Evolutionary conservation across 2,797 vertebrate genomes (phyloP).

Genomic region (Paedocypris micromegethes): DNA sequence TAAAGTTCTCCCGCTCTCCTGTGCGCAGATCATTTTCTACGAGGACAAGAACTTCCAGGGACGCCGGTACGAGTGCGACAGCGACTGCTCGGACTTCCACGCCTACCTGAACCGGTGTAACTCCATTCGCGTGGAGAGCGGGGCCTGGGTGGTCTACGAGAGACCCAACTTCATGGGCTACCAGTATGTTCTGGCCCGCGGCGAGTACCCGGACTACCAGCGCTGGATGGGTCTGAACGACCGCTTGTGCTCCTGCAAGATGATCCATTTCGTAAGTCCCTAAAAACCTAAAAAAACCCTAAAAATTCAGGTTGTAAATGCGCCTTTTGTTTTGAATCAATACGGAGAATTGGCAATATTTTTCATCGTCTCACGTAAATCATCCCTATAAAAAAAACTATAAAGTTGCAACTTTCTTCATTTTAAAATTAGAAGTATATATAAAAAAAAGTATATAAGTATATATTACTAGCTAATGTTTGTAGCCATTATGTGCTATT

Average conservation of each 20-base stretch:
- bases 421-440: no score
- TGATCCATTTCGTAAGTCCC: constrained; percentile 37
- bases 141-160: constrained; percentile 44
- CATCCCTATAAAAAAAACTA: no score
- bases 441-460: no score
- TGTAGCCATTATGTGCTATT: no score
- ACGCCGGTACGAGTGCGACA: constrained; percentile 36
- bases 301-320: neutral
- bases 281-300: neutral
- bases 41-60: constrained; percentile 47
- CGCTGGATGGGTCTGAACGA: constrained; percentile 45
- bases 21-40: constrained; percentile 38
- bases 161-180: constrained; percentile 42
- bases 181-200: constrained; percentile 41
- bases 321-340: no score
- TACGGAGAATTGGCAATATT: no score
- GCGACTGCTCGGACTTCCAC: constrained; percentile 39
- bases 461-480: no score
- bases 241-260: constrained; percentile 42
- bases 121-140: constrained; percentile 45
- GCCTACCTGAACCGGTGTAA: constrained; percentile 43
- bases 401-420: no score
- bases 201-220: constrained; percentile 44
- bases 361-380: no score
- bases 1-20: neutral